Conservation (phyloP, 35 echinoderm and acorn worm species). For the Ophioderma brevispina region DNA sequence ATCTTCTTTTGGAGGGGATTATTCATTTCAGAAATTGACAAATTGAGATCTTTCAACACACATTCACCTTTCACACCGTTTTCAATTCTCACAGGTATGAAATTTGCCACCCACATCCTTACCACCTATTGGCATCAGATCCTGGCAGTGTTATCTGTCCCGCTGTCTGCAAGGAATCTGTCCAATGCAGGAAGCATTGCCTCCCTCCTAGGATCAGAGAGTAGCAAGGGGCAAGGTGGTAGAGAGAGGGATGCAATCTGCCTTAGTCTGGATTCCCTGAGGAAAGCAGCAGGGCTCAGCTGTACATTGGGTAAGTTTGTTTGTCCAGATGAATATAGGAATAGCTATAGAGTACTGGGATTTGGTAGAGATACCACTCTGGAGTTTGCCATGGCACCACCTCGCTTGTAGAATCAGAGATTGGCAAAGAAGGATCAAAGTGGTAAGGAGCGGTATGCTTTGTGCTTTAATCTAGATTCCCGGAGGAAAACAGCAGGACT, state of each 20-base stretch:
- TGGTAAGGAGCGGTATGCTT: slow-evolving; percentile 63
- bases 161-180: slow-evolving; percentile 56
- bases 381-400: too few relatives aligned
- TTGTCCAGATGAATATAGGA: too few relatives aligned
- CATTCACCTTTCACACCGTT: too few relatives aligned
- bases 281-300: slow-evolving; percentile 89
- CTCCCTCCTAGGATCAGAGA: slow-evolving; percentile 71
- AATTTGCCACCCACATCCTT: slow-evolving; percentile 73
- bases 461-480: slow-evolving; percentile 92
- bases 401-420: slow-evolving; percentile 68
- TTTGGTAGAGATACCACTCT: too few relatives aligned
- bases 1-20: too few relatives aligned
- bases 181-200: slow-evolving; percentile 64
- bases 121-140: slow-evolving; percentile 85
- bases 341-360: too few relatives aligned
- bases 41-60: too few relatives aligned
- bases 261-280: slow-evolving; percentile 86
- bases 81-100: too few relatives aligned
- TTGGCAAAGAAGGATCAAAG: slow-evolving; percentile 73
- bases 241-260: slow-evolving; percentile 81
- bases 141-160: slow-evolving; percentile 79
- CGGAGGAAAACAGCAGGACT: slow-evolving; percentile 88
- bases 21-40: too few relatives aligned
- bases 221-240: slow-evolving; percentile 71
- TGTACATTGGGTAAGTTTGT: slow-evolving; percentile 78